Evolutionary conservation across 2,113 vertebrate species (phyloP).

Genomic region (Neofelis nebulosa): DNA sequence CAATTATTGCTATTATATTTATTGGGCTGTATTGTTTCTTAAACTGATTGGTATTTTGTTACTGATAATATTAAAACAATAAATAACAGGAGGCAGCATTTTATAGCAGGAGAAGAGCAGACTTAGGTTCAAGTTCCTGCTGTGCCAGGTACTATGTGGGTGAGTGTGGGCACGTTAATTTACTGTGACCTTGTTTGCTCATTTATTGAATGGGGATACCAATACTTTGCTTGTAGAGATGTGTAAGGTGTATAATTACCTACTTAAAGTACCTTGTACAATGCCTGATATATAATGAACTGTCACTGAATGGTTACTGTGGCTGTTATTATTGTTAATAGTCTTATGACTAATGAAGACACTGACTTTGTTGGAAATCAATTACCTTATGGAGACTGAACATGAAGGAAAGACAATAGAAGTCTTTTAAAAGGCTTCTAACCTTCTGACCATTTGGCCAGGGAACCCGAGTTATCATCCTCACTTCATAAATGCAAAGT

Average conservation of each 20-base stretch:
- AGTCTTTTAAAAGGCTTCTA: conserved; percentile 22
- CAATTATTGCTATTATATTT: not conserved
- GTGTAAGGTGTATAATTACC: not conserved
- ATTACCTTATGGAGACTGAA: not conserved
- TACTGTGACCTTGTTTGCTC: not conserved
- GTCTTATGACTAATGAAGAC: conserved; percentile 7
- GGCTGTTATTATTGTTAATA: not conserved
- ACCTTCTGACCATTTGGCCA: conserved; percentile 43
- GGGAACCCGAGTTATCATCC: conserved; percentile 37
- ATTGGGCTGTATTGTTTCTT: not conserved
- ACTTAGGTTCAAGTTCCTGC: not conserved
- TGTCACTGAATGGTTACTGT: not conserved
- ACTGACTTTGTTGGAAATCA: not conserved
- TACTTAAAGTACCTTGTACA: not conserved
- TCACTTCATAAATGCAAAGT: conserved; percentile 79
- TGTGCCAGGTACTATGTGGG: not conserved
- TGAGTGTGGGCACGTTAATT: not conserved
- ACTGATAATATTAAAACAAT: not conserved
- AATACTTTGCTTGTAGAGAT: not conserved
- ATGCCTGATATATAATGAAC: not conserved
- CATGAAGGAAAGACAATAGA: not conserved
- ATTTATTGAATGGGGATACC: not conserved
- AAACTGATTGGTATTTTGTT: conserved; percentile 9
- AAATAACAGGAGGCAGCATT: not conserved
- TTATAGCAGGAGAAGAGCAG: not conserved